Evolutionary conservation across 92 coral and sea anemone genomes (phyloP).

Genomic region (Bergia sp.): DNA sequence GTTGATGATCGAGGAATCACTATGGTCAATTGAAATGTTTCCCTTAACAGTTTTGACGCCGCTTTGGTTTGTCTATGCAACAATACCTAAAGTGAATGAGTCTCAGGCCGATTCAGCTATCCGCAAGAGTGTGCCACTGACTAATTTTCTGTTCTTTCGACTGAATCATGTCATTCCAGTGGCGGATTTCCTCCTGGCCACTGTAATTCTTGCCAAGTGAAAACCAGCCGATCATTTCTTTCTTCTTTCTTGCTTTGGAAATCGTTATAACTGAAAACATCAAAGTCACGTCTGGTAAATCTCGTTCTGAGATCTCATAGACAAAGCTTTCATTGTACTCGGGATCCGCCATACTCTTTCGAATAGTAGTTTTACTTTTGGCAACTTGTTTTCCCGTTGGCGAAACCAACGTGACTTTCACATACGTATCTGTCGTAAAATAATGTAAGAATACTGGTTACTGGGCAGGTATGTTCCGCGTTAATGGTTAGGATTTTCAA

Average conservation of each 20-base stretch:
- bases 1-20: neutral
- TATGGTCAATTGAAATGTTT: neutral
- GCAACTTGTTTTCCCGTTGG: slow-evolving; percentile 98
- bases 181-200: slow-evolving; percentile 96
- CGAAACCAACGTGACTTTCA: slow-evolving; percentile 94
- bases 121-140: slow-evolving; percentile 94
- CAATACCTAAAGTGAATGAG: too few relatives aligned
- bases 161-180: slow-evolving; percentile 99
- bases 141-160: slow-evolving; percentile 92
- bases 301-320: slow-evolving; percentile 97
- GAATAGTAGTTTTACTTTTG: slow-evolving; percentile 97
- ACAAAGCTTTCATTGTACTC: slow-evolving; percentile 99
- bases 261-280: slow-evolving; percentile 91
- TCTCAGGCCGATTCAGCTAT: slow-evolving; percentile 45
- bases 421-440: slow-evolving; percentile 91
- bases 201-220: slow-evolving; percentile 95
- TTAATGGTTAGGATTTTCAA: neutral
- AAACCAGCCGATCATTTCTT: slow-evolving; percentile 97
- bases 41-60: neutral
- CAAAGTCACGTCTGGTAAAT: slow-evolving; percentile 91
- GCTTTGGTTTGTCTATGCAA: slow-evolving; percentile 20
- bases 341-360: slow-evolving; percentile 99
- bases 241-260: slow-evolving; percentile 93
- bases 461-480: slow-evolving; percentile 15
- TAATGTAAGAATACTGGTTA: slow-evolving; percentile 43